phyloP scores from a whole-genome alignment of 2,113 vertebrate species.

The Hydrochoerus hydrochaeris region DNA sequence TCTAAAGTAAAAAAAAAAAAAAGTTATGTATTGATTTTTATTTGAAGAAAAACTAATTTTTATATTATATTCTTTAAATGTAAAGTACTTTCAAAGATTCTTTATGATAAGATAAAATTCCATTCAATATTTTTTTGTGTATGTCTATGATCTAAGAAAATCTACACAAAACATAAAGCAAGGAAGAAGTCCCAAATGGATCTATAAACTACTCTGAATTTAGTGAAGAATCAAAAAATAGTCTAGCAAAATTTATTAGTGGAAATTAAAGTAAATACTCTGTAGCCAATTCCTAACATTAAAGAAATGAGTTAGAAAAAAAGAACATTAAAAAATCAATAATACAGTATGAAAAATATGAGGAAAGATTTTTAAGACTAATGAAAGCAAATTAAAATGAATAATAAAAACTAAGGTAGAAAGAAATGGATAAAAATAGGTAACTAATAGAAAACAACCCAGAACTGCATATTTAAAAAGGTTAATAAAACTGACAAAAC shows the following conservation, averaged over 20 bases:
- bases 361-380: background rate
- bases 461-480: background rate
- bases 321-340: background rate
- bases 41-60: slow-evolving; percentile 13
- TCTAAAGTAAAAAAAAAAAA: background rate
- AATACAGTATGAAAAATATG: background rate
- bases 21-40: slow-evolving; percentile 49
- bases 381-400: background rate
- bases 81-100: background rate
- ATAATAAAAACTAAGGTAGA: background rate
- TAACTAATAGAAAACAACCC: background rate
- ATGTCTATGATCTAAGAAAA: background rate
- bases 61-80: slow-evolving; percentile 40
- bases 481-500: background rate
- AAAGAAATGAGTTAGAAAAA: background rate
- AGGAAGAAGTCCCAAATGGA: background rate
- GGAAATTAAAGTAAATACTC: background rate
- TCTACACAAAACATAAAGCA: background rate
- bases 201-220: background rate
- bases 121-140: background rate
- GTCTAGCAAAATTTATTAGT: background rate
- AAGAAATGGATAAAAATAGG: background rate
- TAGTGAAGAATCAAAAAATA: background rate
- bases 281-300: background rate
- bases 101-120: background rate